These are phyloP conservation scores for Colletes gigas DNA, from an alignment of 1,140 invertebrate species.

Conservation along the genomic window DNA sequence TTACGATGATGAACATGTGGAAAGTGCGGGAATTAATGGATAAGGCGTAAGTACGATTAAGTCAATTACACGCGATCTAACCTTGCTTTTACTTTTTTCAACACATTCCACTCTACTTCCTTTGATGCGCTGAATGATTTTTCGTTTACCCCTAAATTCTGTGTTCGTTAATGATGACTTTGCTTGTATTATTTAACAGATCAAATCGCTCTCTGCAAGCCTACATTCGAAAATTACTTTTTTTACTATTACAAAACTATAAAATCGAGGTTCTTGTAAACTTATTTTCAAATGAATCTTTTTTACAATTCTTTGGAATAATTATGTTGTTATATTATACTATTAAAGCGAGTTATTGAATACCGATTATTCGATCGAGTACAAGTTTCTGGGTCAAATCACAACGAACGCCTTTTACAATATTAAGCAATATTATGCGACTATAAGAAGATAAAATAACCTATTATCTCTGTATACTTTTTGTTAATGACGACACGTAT, in stretches of 20 bases:
- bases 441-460: not conserved
- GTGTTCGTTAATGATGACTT: not conserved
- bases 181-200: not conserved
- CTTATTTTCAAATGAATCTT: conserved; percentile 2
- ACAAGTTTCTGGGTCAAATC: conserved; percentile 6
- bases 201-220: not conserved
- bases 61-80: conserved; percentile 57
- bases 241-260: not conserved
- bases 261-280: not conserved
- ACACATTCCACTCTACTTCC: conserved; percentile 18
- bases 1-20: conserved; percentile 90
- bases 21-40: conserved; percentile 96
- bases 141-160: conserved; percentile 3
- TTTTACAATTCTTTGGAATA: not conserved
- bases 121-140: conserved; percentile 2
- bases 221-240: not conserved
- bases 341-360: not conserved
- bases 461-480: not conserved
- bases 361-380: not conserved
- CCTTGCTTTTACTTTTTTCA: conserved; percentile 64
- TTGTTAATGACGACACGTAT: not conserved
- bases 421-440: not conserved
- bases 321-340: not conserved
- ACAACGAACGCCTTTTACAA: not conserved
- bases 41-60: conserved; percentile 92